Conservation (phyloP, 2,113 vertebrate genomes). For the Sinocyclocheilus anophthalmus region DNA sequence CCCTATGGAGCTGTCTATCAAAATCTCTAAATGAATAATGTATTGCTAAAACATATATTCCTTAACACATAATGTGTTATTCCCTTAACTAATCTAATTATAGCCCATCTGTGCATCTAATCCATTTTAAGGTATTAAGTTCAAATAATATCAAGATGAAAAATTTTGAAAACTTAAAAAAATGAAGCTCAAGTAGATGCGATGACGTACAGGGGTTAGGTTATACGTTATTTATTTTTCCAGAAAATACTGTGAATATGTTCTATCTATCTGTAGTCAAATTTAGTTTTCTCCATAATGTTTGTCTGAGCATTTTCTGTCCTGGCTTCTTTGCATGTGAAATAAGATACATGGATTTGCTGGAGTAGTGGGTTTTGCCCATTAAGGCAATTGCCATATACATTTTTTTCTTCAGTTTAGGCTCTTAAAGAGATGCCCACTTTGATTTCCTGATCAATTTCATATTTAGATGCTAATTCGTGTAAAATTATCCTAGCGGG, state of each 20-base stretch:
- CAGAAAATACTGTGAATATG: too few species aligned
- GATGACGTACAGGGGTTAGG: neutral
- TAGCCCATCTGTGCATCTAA: neutral
- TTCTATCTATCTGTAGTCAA: too few species aligned
- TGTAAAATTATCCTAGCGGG: conserved; percentile 65
- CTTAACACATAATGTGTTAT: neutral
- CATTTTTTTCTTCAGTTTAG: conserved; percentile 56
- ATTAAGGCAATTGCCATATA: neutral
- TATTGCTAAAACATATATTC: neutral
- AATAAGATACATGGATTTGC: neutral
- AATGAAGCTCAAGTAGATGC: neutral
- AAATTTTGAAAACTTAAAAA: neutral
- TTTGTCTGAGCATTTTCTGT: neutral
- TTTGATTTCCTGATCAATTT: conserved; percentile 62
- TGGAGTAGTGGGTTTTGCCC: neutral
- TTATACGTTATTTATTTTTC: neutral
- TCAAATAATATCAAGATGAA: neutral
- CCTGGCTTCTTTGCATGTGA: neutral
- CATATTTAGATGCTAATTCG: conserved; percentile 77
- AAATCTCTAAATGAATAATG: neutral
- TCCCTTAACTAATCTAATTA: neutral
- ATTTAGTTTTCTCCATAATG: neutral
- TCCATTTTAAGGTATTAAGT: neutral
- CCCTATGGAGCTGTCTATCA: neutral
- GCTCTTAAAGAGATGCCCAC: conserved; percentile 61